Percentiles rank a stretch among this genome's conserved stretches.
Conservation (phyloP, 2,888 invertebrate species). For the Onchidella celtica region DNA sequence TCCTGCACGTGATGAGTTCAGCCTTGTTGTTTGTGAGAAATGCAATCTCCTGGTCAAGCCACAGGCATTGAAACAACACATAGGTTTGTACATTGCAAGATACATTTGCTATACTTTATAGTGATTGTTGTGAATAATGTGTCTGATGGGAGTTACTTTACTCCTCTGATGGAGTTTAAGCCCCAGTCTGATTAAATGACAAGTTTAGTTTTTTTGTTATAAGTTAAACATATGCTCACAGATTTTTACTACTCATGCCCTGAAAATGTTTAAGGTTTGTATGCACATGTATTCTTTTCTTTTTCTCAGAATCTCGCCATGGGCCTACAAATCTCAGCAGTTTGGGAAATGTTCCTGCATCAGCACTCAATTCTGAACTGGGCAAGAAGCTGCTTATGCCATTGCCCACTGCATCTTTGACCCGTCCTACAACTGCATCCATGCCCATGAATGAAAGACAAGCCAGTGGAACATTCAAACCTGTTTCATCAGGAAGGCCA, state of each 20-base stretch:
- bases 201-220: too few relatives aligned
- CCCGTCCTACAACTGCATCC: slow-evolving; percentile 20
- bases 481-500: slow-evolving; percentile 37
- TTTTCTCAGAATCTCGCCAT: slow-evolving; percentile 57
- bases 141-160: too few relatives aligned
- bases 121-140: too few relatives aligned
- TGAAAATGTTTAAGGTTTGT: too few relatives aligned
- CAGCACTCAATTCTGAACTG: slow-evolving; percentile 51
- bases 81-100: slow-evolving; percentile 82
- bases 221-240: too few relatives aligned
- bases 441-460: not conserved
- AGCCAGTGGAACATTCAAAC: slow-evolving; percentile 30
- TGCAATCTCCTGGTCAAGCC: slow-evolving; percentile 90
- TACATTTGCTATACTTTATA: too few relatives aligned
- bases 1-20: slow-evolving; percentile 88
- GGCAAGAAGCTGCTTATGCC: slow-evolving; percentile 53
- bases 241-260: too few relatives aligned
- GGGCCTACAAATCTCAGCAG: slow-evolving; percentile 49
- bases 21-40: slow-evolving; percentile 89
- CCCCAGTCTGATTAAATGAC: too few relatives aligned
- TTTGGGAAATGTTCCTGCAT: slow-evolving; percentile 44
- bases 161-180: too few relatives aligned
- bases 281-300: too few relatives aligned
- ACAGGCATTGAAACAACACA: slow-evolving; percentile 88
- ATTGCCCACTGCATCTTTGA: slow-evolving; percentile 28